Evolutionary conservation across 1,140 invertebrate genomes (phyloP).

Genomic region (Neodiprion pinetum): DNA sequence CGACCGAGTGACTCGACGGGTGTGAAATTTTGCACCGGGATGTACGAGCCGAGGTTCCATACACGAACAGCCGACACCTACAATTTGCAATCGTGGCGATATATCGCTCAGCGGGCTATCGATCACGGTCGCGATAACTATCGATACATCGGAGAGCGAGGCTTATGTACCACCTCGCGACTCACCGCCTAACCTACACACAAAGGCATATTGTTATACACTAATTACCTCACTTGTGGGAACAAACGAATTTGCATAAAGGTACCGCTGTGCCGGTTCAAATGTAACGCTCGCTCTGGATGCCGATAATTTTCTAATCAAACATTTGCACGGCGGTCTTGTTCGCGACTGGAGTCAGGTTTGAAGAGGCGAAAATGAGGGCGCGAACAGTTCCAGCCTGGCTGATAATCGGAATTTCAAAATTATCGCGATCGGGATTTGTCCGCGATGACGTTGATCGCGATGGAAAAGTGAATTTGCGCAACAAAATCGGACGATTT

Average conservation of each 20-base stretch:
- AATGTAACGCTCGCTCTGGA: background rate
- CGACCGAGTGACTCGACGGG: background rate
- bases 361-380: background rate
- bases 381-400: background rate
- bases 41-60: background rate
- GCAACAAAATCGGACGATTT: too few relatives aligned
- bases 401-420: background rate
- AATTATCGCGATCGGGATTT: background rate
- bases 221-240: background rate
- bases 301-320: background rate
- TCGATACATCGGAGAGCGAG: background rate
- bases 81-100: constrained; percentile 1
- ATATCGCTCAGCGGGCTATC: constrained; percentile 6
- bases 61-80: constrained; percentile 6
- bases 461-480: background rate
- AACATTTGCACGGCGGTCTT: background rate
- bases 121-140: constrained; percentile 7
- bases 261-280: background rate
- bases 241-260: constrained; percentile 3
- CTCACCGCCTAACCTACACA: background rate
- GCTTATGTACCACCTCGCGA: background rate
- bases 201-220: constrained; percentile 5
- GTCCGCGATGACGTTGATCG: too few relatives aligned
- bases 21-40: background rate
- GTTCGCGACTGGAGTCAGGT: background rate